These are phyloP conservation scores for Etia nguti DNA, from an alignment of 2,113 vertebrate genomes.

Conservation along the genomic window DNA sequence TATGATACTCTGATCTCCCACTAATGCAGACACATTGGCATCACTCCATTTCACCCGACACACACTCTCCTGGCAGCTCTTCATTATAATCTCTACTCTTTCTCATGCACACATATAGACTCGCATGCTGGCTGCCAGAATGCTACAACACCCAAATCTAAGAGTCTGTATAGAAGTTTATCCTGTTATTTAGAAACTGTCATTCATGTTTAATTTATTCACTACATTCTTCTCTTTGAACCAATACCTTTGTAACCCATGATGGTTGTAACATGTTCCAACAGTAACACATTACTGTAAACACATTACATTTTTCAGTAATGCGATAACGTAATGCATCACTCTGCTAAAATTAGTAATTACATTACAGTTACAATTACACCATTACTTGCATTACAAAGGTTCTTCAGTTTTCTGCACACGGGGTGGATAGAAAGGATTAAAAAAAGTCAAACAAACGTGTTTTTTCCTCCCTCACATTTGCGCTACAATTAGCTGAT, in stretches of 20 bases:
- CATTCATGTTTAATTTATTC: neutral
- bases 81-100: neutral
- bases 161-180: neutral
- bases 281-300: neutral
- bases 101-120: conserved; percentile 17
- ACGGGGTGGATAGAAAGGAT: neutral
- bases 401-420: neutral
- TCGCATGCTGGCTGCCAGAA: neutral
- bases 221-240: neutral
- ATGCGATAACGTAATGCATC: too few relatives aligned
- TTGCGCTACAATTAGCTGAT: neutral
- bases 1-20: neutral
- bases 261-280: neutral
- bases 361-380: neutral
- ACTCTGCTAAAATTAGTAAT: neutral
- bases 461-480: neutral
- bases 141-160: neutral
- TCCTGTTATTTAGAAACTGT: neutral
- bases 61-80: neutral
- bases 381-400: neutral
- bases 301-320: neutral
- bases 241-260: neutral
- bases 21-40: conserved; percentile 29
- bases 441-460: neutral
- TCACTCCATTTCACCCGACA: neutral